Evolutionary conservation across 2,888 invertebrate genomes (phyloP), one percentile per base, ranked within the genome.

Genomic region (Thereva nobilitata): DNA sequence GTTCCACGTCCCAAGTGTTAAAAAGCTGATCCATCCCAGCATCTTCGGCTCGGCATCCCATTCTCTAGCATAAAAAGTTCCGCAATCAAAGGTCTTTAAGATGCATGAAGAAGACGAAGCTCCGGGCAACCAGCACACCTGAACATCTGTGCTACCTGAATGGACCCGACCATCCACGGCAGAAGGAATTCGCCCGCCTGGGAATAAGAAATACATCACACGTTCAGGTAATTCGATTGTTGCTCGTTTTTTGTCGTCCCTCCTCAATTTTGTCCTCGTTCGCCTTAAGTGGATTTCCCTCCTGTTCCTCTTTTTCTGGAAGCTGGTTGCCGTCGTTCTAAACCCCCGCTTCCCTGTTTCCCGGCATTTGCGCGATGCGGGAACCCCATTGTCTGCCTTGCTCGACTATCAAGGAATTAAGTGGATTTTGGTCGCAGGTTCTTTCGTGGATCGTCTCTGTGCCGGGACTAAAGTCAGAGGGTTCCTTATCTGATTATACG

Each of bases 71-170:
- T 23, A 23, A 23, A 23, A 23, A 23, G 23, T 23, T 23, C 23
- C 23, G 23, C 23, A 23, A 23, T 23, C 23, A 23, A 23, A 23
- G 23, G 23, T 23, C 23, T 23, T 23, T 23, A 23, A 23, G 23
- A 23, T 23, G 23, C 23, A 23, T 23, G 23, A 23, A 23, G 23
- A 23, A 23, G 23, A 23, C 23, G 23, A 23, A 23, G 23, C 23
- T 23, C 23, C 23, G 23, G 23, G 23, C 23, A 23, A 23, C 23
- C 23, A 23, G 23, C 23, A 23, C 23, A 23, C 53, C 10, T 53
- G 53, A 56, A 56, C 55, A 56, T 56, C 55, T 56, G 55, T 42
- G 34, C 42, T 42, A 42, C 55, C 44, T 56, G 55, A 56, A 56
- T 56, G 55, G 42, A 56, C n/a, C 9, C 23, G 23, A 23, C 23